These are phyloP conservation scores for Scaptomyza hsui DNA, from an alignment of 1,140 invertebrate species.

Conservation along the genomic window DNA sequence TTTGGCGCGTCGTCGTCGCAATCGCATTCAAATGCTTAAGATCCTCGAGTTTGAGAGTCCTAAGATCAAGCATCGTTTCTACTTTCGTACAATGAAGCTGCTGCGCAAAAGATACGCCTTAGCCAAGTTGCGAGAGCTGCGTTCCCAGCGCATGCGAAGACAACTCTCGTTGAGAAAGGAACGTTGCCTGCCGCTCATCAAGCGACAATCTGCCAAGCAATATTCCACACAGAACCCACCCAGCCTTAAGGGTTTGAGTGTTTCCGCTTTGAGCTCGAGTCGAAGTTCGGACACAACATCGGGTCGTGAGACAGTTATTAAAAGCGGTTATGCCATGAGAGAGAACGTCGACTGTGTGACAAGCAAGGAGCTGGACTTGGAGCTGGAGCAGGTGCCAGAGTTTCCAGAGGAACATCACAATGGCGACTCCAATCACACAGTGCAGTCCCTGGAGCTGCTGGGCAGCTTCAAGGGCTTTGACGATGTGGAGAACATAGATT, in stretches of 20 bases:
- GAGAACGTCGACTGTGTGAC: slow-evolving; percentile 10
- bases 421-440: slow-evolving; percentile 35
- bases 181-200: slow-evolving; percentile 63
- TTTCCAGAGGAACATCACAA: neutral
- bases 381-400: neutral
- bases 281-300: slow-evolving; percentile 11
- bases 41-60: slow-evolving; percentile 72
- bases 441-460: slow-evolving; percentile 55
- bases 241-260: slow-evolving; percentile 55
- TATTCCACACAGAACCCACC: slow-evolving; percentile 32
- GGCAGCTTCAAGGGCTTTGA: slow-evolving; percentile 66
- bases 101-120: slow-evolving; percentile 37
- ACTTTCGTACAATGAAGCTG: slow-evolving; percentile 56
- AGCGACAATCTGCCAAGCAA: slow-evolving; percentile 57
- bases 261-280: slow-evolving; percentile 50
- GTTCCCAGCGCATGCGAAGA: slow-evolving; percentile 28
- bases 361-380: neutral
- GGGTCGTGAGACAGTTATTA: slow-evolving; percentile 65
- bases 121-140: slow-evolving; percentile 25
- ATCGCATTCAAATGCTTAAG: slow-evolving; percentile 69
- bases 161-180: slow-evolving; percentile 52
- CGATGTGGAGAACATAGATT: slow-evolving; percentile 61
- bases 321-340: slow-evolving; percentile 52
- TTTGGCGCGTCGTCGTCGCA: slow-evolving; percentile 54
- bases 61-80: slow-evolving; percentile 63